Conservation (phyloP, 2,888 invertebrate genomes). For the Hipparchia semele region DNA sequence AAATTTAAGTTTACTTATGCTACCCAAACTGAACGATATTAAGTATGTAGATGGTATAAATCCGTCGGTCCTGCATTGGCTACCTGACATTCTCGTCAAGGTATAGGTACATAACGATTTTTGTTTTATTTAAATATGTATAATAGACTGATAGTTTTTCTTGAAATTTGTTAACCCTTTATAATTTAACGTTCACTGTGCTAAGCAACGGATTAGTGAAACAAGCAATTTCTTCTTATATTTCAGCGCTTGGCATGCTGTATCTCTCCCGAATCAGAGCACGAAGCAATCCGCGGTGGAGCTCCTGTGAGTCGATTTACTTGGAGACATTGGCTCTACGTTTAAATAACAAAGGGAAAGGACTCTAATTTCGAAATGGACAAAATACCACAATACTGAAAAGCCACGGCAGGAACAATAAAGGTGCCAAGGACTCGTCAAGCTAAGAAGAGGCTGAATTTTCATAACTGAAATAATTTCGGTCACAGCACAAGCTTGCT, state of each 20-base stretch:
- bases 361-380: background rate
- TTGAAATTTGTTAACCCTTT: background rate
- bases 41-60: too few species aligned
- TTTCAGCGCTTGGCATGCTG: slow-evolving; percentile 85
- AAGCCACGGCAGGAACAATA: background rate
- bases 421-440: background rate
- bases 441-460: background rate
- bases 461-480: background rate
- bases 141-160: too few species aligned
- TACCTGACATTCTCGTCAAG: background rate
- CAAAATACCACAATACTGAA: background rate
- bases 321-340: slow-evolving; percentile 86
- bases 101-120: background rate
- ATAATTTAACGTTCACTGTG: background rate
- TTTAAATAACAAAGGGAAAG: slow-evolving; percentile 65
- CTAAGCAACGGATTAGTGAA: background rate
- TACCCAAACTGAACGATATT: too few species aligned
- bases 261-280: slow-evolving; percentile 86
- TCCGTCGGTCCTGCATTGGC: background rate
- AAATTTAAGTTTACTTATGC: too few species aligned
- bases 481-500: too few species aligned
- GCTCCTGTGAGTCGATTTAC: slow-evolving; percentile 85
- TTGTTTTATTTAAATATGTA: too few species aligned
- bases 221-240: background rate
- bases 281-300: slow-evolving; percentile 84